Evolutionary conservation across 2,888 invertebrate species (phyloP).

Genomic region (Leptinotarsa juncta): DNA sequence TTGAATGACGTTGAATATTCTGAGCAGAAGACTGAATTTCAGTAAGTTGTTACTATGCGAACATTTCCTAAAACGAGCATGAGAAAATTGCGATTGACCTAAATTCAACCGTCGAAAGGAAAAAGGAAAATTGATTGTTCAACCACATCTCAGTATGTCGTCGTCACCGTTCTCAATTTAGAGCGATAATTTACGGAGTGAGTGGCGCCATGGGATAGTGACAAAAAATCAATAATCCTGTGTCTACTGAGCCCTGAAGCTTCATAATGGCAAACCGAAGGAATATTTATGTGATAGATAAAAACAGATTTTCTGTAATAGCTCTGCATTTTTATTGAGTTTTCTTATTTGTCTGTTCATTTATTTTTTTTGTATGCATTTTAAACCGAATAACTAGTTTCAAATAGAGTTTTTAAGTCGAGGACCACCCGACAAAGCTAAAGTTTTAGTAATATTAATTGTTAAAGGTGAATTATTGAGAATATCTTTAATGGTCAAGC

Average conservation of each 20-base stretch:
- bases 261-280: background rate
- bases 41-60: too few species aligned
- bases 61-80: background rate
- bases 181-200: slow-evolving; percentile 8
- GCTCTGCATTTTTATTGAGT: too few species aligned
- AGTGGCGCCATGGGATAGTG: slow-evolving; percentile 22
- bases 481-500: too few species aligned
- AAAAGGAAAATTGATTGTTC: slow-evolving; percentile 9
- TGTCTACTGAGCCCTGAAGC: background rate
- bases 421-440: too few species aligned
- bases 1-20: too few species aligned
- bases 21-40: too few species aligned
- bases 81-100: slow-evolving; percentile 2
- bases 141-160: slow-evolving; percentile 5
- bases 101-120: background rate
- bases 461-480: too few species aligned
- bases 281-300: background rate
- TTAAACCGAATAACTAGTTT: too few species aligned
- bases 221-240: slow-evolving; percentile 18
- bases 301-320: background rate
- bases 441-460: too few species aligned
- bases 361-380: too few species aligned
- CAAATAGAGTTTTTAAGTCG: too few species aligned
- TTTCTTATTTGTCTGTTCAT: too few species aligned
- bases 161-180: background rate